Base-by-base conservation (phyloP, 2,797 vertebrate species). In the Esox masquinongy region DNA sequence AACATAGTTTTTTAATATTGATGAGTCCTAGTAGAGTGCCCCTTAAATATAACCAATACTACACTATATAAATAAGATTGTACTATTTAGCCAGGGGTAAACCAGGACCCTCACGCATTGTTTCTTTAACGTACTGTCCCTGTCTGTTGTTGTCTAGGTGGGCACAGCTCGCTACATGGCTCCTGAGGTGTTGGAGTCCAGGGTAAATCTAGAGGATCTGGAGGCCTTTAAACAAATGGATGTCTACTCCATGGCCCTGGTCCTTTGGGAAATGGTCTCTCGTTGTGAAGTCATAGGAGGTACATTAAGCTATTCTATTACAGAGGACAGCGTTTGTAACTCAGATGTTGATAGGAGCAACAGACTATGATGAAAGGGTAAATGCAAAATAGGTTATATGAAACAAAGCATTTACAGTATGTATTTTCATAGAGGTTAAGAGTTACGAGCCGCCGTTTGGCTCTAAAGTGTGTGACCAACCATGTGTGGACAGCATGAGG, bases 171-270 rank as follows among this genome's bases (percentile, higher is more conserved):
- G 96, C 68, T 97, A 97, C 83, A 97, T 97, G 96, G 95, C 96
- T 53, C 96, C 96, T 0, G 96, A 97, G 81, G 96, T 97, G 6
- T 89, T 97, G 19, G 96, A 97, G 86, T 97, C 96, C 74, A 90
- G 96, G 75, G 96, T 97, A 74, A 97, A 97, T 88, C 94, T 97
- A 77, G 96, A 97, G 83, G 96, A 97, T 83, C 90, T 96, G 17
- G 96, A 97, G 84, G 95, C 96, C 56, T 97, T 97, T 77, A 97
- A 97, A 87, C 96, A 97, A 89, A 97, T 96, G 93, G 96, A 97
- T 1, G 95, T 97, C 49, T 97, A 97, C 85, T 97, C 96, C 78
- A 94, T 96, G 95, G 93, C 96, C 66, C 91, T 97, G 1, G 95
- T 97, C 68, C 85, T 96, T 56, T 97, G 96, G 96, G 96, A 97